Percentiles rank a stretch among this genome's conserved stretches.
Conservation (phyloP, 2,113 vertebrate species). For the Gambusia holbrooki region DNA sequence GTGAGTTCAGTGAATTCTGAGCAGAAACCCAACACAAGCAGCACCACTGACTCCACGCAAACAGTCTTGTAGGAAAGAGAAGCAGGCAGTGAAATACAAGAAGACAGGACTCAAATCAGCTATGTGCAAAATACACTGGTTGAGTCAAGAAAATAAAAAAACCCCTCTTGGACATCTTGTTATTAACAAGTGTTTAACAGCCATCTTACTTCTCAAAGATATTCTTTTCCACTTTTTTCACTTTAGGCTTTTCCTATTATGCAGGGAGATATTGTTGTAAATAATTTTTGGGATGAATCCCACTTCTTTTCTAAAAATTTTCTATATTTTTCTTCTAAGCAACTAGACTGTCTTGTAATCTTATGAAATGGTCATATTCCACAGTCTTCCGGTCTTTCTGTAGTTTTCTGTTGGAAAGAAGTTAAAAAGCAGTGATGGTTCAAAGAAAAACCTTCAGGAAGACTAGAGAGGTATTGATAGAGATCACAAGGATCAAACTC, state of each 20-base stretch:
- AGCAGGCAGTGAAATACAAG: background rate
- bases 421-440: background rate
- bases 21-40: constrained; percentile 64
- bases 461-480: background rate
- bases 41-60: constrained; percentile 57
- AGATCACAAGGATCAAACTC: background rate
- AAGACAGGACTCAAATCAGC: background rate
- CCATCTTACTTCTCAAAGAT: background rate
- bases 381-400: background rate
- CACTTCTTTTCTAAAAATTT: background rate
- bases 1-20: constrained; percentile 43
- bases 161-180: background rate
- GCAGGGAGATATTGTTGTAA: background rate
- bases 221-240: background rate
- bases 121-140: background rate
- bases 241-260: background rate
- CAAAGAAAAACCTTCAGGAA: background rate
- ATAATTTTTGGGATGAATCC: background rate
- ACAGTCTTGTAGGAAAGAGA: constrained; percentile 70
- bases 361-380: background rate
- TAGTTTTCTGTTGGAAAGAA: background rate
- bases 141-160: background rate
- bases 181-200: background rate
- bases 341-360: background rate
- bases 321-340: background rate